These are phyloP conservation scores for Pollenia labialis DNA, from an alignment of 2,888 invertebrate species.

Conservation along the genomic window DNA sequence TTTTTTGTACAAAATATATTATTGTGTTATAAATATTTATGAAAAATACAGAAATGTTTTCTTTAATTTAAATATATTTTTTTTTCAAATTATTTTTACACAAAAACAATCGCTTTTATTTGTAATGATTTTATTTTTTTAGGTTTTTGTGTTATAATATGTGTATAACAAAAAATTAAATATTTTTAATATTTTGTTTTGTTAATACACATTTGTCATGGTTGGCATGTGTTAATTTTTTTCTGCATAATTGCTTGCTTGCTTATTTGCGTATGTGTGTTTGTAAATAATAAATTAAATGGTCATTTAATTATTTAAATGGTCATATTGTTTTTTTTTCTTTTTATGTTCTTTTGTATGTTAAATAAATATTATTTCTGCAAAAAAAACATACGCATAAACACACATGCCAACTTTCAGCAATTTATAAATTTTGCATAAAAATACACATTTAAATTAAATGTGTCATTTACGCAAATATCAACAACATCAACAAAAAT, in stretches of 20 bases:
- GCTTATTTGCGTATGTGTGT: neutral
- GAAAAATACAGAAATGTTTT: neutral
- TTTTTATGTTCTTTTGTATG: slow-evolving; percentile 40
- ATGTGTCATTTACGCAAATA: slow-evolving; percentile 44
- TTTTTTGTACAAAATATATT: neutral
- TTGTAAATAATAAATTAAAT: slow-evolving; percentile 63
- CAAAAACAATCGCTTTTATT: neutral
- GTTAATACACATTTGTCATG: slow-evolving; percentile 5
- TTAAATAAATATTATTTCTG: slow-evolving; percentile 35
- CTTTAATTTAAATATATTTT: neutral
- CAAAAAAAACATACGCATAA: neutral
- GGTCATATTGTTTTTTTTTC: slow-evolving; percentile 31
- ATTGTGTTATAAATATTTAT: neutral
- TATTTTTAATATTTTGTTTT: slow-evolving; percentile 8
- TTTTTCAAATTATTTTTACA: neutral
- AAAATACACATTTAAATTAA: slow-evolving; percentile 50
- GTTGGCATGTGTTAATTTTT: neutral
- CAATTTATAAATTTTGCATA: slow-evolving; percentile 16
- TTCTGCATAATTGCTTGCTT: neutral
- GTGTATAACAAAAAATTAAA: neutral
- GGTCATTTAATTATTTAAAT: slow-evolving; percentile 69
- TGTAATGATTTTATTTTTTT: neutral
- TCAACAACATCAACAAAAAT: neutral
- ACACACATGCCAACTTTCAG: neutral
- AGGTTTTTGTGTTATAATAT: neutral